phyloP scores from a whole-genome alignment of 2,888 invertebrate species.

The Zeuzera pyrina region DNA sequence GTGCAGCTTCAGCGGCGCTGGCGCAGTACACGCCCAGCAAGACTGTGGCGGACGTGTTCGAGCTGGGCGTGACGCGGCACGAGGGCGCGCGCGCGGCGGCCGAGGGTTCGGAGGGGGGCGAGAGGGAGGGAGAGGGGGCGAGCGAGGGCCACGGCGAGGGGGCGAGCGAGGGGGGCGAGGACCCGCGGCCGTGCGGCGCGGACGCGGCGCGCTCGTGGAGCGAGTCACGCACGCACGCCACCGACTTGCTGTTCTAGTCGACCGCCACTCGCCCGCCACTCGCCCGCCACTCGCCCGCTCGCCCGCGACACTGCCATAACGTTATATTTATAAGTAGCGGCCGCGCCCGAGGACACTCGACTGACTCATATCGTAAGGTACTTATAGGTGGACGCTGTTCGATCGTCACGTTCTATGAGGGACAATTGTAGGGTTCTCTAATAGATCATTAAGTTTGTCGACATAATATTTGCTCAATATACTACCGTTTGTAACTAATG shows the following conservation, averaged over 20 bases:
- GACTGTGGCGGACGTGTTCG: slow-evolving; percentile 79
- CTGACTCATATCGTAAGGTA: no score
- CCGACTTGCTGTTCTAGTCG: slow-evolving; percentile 59
- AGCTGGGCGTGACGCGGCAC: slow-evolving; percentile 83
- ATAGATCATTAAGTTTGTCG: no score
- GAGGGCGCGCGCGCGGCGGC: slow-evolving; percentile 24
- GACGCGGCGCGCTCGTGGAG: slow-evolving; percentile 49
- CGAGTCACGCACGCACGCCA: slow-evolving; percentile 46
- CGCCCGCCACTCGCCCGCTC: no score
- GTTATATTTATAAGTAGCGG: no score
- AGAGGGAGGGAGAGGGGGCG: slow-evolving; percentile 31
- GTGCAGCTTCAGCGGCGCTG: slow-evolving; percentile 83
- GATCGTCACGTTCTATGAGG: no score
- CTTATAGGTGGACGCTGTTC: no score
- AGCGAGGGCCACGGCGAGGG: slow-evolving; percentile 39
- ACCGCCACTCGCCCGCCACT: not conserved
- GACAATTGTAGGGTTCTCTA: no score
- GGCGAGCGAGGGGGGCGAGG: slow-evolving; percentile 29
- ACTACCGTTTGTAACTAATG: no score
- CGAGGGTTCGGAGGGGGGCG: slow-evolving; percentile 1
- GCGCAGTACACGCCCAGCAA: slow-evolving; percentile 90
- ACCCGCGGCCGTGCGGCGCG: slow-evolving; percentile 42
- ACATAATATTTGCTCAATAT: no score
- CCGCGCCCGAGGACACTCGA: no score
- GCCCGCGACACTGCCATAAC: no score